Conservation (phyloP, 2,113 vertebrate genomes). For the Tursiops truncatus region DNA sequence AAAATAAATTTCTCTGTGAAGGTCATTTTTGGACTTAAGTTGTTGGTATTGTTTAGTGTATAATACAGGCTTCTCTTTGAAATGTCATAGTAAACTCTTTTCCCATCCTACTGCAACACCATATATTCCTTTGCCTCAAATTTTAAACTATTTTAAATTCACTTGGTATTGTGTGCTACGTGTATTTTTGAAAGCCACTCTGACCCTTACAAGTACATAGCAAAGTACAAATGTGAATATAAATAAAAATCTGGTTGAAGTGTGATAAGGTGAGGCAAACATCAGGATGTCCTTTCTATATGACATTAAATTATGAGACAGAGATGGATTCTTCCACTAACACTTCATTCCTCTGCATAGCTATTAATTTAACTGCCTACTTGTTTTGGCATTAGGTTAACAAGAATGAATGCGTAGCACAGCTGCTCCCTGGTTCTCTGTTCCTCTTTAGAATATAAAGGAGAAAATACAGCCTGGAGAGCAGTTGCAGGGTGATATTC, state of each 20-base stretch:
- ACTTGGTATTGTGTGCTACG: not conserved
- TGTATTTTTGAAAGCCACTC: not conserved
- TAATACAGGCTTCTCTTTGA: not conserved
- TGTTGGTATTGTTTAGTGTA: not conserved
- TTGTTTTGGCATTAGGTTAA: not conserved
- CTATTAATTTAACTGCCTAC: not conserved
- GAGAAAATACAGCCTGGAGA: not conserved
- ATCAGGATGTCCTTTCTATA: not conserved
- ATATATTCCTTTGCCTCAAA: not conserved
- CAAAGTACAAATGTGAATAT: not conserved
- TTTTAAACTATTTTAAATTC: slow-evolving; percentile 26
- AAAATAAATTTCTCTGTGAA: not conserved
- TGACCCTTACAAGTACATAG: not conserved
- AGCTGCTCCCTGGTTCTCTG: not conserved
- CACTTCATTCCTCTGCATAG: not conserved
- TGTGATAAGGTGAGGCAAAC: not conserved
- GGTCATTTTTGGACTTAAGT: not conserved
- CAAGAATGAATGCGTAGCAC: not conserved
- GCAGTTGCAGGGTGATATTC: not conserved
- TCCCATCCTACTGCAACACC: not conserved
- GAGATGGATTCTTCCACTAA: not conserved
- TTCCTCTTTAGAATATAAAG: not conserved
- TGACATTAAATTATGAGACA: not conserved
- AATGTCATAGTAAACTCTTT: not conserved
- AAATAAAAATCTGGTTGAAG: not conserved